These are phyloP conservation scores for Creontiades dilutus DNA, from an alignment of 2,888 invertebrate species.

Conservation along the genomic window DNA sequence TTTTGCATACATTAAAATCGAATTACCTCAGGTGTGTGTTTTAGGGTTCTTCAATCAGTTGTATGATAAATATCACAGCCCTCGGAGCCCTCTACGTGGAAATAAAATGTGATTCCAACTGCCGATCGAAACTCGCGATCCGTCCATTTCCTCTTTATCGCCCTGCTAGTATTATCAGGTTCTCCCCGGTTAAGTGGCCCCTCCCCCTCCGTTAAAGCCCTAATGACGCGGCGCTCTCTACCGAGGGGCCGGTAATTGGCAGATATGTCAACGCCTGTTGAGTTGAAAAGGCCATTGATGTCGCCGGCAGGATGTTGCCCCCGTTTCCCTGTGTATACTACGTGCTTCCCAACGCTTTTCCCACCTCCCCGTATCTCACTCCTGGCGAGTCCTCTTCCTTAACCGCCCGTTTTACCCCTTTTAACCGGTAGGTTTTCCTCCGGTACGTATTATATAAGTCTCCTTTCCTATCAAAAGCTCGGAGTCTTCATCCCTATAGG, in stretches of 20 bases:
- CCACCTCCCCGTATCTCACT: constrained; percentile 12
- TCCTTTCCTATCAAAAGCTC: constrained; percentile 4
- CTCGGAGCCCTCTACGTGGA: not conserved
- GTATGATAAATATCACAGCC: not conserved
- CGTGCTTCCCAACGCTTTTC: constrained; percentile 38
- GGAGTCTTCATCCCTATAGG: not conserved
- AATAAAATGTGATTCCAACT: not conserved
- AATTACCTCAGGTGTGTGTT: too few species aligned
- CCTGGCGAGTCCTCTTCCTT: not conserved
- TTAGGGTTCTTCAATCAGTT: too few species aligned
- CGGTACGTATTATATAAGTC: constrained; percentile 18
- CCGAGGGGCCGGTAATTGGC: constrained; percentile 51
- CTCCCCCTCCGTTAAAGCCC: constrained; percentile 3
- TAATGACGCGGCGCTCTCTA: constrained; percentile 36
- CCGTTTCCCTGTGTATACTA: constrained; percentile 22
- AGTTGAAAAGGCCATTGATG: constrained; percentile 51
- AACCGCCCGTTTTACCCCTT: not conserved
- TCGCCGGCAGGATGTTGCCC: constrained; percentile 37
- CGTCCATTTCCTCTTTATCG: constrained; percentile 27
- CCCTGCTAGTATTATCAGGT: not conserved
- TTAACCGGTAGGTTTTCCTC: not conserved
- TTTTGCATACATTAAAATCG: too few species aligned
- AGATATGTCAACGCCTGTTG: constrained; percentile 54
- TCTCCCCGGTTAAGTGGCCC: constrained; percentile 10
- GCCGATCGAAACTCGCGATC: constrained; percentile 14